These are phyloP conservation scores for Eubasilissa regina DNA, from an alignment of 1,140 invertebrate species.

Conservation along the genomic window DNA sequence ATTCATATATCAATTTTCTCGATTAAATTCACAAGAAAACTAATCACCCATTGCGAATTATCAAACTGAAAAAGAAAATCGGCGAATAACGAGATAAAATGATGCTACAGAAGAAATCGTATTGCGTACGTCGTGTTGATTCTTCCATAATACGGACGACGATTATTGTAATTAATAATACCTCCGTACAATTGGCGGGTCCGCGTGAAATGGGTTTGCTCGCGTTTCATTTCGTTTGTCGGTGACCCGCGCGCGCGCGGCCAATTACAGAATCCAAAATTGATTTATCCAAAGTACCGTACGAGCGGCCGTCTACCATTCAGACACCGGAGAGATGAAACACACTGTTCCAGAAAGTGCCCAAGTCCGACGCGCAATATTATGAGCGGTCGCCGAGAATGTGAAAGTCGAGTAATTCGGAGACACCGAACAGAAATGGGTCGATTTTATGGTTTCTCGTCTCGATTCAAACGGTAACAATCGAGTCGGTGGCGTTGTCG, in stretches of 20 bases:
- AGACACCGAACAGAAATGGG: background rate
- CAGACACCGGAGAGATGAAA: background rate
- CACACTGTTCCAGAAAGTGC: background rate
- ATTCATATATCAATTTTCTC: no score
- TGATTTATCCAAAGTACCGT: background rate
- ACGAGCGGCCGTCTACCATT: background rate
- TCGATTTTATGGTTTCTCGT: background rate
- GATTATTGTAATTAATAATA: background rate
- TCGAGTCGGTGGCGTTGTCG: no score
- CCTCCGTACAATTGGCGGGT: constrained; percentile 3
- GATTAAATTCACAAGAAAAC: no score
- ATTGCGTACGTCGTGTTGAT: no score
- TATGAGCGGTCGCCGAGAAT: background rate
- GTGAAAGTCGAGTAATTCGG: background rate
- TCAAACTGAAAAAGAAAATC: no score
- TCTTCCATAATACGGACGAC: no score
- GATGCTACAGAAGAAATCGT: no score
- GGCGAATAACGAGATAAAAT: no score
- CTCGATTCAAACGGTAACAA: background rate
- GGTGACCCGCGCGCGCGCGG: background rate
- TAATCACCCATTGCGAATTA: no score
- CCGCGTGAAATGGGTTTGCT: constrained; percentile 6
- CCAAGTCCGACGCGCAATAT: background rate
- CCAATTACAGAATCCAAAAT: background rate
- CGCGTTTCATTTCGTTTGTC: constrained; percentile 11